Base-by-base conservation (phyloP, 2,113 vertebrate genomes). In the Brachyhypopomus occidentalis region DNA sequence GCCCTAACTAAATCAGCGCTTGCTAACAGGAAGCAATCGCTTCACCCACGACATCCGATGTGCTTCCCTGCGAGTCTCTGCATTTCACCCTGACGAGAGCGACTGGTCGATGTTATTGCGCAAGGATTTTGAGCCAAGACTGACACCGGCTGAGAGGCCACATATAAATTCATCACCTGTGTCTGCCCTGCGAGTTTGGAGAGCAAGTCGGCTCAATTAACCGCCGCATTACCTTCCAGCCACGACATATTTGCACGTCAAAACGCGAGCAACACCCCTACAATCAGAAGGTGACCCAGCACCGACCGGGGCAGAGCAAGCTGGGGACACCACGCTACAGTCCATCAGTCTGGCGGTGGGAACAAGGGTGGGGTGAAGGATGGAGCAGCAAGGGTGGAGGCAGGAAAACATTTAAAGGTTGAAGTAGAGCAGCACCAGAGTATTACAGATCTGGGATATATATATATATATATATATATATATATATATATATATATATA, bases 261-360 rank as follows among this genome's bases (percentile, higher is more conserved):
- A 83, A 87, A 9, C 27, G 11, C 48, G 84, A 86, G 56, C 62
- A 23, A 82, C 78, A 59, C 58, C 30, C 58, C 72, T 6, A 48
- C 86, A 84, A 91, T 91, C 85, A 88, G 80, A 83, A 83, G 69
- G 84, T 83, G 88, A 86, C 90, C 87, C 73, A 41, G 58, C 20
- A 0, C 78, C 84, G 84, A 90, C 80, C 84, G 82, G 69, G 84
- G 70, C 77, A 75, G 36, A 69, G 11, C 84, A 83, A 63, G 14
- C 67, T 56, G 77, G 80, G 36, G 11, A 6, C 1, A 67, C 30
- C 30, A 69, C 72, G 23, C 77, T 48, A 58, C 45, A 30, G 78
- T 67, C 30, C 36, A 72, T 75, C 62, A 77, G 72, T 48, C 6
- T 30, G n/a, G 16, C n/a, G 16, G 8, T n/a, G 76, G 76, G 17